Percentiles rank a stretch among this genome's conserved stretches.
Evolutionary conservation across 2,113 vertebrate species (phyloP).

Genomic region (Passer montanus): DNA sequence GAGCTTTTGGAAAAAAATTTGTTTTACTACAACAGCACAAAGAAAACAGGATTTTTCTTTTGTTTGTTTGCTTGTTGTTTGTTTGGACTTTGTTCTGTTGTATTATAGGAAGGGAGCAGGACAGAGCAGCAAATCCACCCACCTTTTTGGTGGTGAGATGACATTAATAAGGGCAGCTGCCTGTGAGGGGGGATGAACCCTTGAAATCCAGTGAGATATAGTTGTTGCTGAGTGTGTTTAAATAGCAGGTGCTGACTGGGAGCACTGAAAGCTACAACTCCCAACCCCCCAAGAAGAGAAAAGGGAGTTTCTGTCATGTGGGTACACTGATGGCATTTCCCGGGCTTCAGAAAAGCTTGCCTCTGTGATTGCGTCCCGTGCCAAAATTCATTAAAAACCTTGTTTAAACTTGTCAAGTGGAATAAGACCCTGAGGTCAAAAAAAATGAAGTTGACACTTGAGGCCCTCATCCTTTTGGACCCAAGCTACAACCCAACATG

Average conservation of each 20-base stretch:
- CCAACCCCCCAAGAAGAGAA: not conserved
- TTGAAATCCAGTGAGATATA: not conserved
- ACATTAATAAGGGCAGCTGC: not conserved
- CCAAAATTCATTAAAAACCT: not conserved
- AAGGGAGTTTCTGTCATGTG: not conserved
- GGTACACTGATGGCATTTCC: not conserved
- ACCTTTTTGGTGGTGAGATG: not conserved
- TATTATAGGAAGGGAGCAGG: not conserved
- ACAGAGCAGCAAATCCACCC: not conserved
- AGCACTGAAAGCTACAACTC: not conserved
- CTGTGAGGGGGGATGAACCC: not conserved
- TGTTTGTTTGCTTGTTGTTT: not conserved
- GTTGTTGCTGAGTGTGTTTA: not conserved
- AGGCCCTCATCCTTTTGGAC: not conserved
- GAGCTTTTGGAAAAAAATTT: not conserved
- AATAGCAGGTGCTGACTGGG: not conserved
- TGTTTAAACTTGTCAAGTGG: not conserved
- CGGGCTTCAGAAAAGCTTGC: not conserved
- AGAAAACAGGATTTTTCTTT: not conserved
- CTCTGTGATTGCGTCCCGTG: not conserved
- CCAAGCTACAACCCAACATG: not conserved
- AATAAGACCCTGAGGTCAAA: not conserved
- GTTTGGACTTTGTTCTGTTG: not conserved
- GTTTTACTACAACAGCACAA: not conserved
- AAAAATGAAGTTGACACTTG: not conserved